Base-by-base conservation (phyloP, 2,888 invertebrate species). In the Dolomedes plantarius region DNA sequence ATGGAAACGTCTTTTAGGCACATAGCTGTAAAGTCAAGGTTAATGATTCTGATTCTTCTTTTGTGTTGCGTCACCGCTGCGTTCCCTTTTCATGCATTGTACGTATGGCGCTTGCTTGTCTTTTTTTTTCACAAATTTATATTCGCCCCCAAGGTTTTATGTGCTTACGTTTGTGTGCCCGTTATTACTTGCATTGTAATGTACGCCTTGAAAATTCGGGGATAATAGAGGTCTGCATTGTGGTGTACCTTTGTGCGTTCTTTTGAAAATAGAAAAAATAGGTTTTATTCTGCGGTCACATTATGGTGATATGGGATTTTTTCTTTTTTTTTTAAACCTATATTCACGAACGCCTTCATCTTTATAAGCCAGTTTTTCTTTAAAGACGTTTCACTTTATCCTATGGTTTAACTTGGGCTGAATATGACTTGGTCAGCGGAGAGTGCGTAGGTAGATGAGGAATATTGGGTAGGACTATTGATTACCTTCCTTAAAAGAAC, bases 61-160 rank as follows among this genome's bases (percentile, higher is more conserved):
- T 67, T 67, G 67, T 67, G 67, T 67, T 67, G 67, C 65, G 31
- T 65, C 67, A 67, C 9, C 67, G 5, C 36, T 27, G 32, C 32
- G 32, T 67, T 32, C 23, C 23, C 67, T 67, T n/a, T 67, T 27
- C n/a, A 67, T 32, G 56, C 23, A 23, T 2, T 36, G 16, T 13
- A 16, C 16, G 41, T 46, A 46, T 46, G 16, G 9, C 9, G 41
- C 13, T 16, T 13, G 2, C 2, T 9, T 16, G 41, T 2, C 11
- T 36, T 36, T 46, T 16, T n/a, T 46, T 46, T 16, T 6, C 9
- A 16, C 46, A 16, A 16, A 46, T 16, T 16, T 5, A 46, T 46
- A 46, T 46, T 23, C 23, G 23, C 23, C 56, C 56, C 56, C 56
- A 11, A 23, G 23, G 56, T 5, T 11, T 46, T 46, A 2, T 46